phyloP scores from a whole-genome alignment of 2,113 vertebrate species.

The Felis catus region DNA sequence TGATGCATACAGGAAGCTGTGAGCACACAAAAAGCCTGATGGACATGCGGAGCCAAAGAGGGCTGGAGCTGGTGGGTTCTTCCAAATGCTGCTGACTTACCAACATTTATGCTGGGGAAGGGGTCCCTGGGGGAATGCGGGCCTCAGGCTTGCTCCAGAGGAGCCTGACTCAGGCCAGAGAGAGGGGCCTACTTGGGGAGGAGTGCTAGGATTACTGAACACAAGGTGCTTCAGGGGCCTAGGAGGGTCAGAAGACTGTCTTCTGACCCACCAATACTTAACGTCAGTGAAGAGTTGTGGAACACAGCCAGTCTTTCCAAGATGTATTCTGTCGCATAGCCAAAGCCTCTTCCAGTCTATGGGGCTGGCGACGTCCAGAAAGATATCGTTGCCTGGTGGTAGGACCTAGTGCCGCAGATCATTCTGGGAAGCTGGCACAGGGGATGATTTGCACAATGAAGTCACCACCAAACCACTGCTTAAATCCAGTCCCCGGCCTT shows the following conservation, averaged over 20 bases:
- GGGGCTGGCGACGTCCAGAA: not conserved
- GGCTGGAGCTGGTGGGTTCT: not conserved
- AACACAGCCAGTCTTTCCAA: constrained; percentile 16
- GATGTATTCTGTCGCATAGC: not conserved
- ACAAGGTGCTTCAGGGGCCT: not conserved
- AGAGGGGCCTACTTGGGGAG: rapidly evolving
- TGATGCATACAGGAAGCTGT: not conserved
- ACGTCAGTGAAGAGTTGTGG: not conserved
- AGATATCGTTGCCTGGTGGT: not conserved
- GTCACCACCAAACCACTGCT: constrained; percentile 91
- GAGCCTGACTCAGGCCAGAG: not conserved
- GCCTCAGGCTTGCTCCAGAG: not conserved
- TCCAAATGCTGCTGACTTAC: not conserved
- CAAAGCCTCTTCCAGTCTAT: not conserved
- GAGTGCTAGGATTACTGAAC: not conserved
- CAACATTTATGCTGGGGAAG: not conserved
- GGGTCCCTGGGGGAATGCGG: not conserved
- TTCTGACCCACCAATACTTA: constrained; percentile 49
- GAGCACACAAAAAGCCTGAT: not conserved
- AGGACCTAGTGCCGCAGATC: constrained; percentile 49
- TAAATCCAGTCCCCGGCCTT: constrained; percentile 91
- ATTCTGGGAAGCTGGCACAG: constrained; percentile 73
- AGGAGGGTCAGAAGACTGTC: not conserved
- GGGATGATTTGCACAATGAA: constrained; percentile 84
- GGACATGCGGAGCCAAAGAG: not conserved